Evolutionary conservation across 2,797 vertebrate genomes (phyloP).

Genomic region (Salmo trutta): DNA sequence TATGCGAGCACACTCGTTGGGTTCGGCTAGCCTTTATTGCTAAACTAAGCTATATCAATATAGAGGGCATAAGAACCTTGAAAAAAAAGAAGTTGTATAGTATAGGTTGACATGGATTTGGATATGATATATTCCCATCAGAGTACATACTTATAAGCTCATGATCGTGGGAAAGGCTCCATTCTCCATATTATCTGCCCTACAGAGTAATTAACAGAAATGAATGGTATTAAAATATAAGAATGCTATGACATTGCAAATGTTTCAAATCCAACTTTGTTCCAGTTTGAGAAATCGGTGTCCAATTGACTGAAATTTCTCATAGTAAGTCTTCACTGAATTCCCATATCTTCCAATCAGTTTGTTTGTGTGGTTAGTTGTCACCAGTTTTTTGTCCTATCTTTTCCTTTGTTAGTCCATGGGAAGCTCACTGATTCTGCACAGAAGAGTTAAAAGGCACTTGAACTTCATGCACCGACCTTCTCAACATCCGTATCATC

Average conservation of each 20-base stretch:
- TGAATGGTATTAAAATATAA: not conserved
- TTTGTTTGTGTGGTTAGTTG: not conserved
- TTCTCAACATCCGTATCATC: not conserved
- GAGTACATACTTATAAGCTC: no score
- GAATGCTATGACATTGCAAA: not conserved
- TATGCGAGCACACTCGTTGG: no score
- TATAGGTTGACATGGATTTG: no score
- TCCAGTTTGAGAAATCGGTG: not conserved
- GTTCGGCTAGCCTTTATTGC: no score
- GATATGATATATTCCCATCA: no score
- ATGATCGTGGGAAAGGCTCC: not conserved
- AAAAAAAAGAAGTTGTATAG: no score
- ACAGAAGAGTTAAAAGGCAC: no score
- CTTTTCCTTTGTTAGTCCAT: not conserved
- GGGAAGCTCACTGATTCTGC: not conserved
- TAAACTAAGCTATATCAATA: no score
- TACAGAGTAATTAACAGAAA: not conserved
- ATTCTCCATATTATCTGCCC: not conserved
- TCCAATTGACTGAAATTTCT: not conserved
- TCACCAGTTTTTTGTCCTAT: not conserved
- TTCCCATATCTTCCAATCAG: not conserved
- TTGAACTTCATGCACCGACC: not conserved
- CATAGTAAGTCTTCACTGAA: not conserved
- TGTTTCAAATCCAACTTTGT: no score
- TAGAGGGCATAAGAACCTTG: no score